Evolutionary conservation across 2,888 invertebrate species (phyloP).

Genomic region (Drosophila recens): DNA sequence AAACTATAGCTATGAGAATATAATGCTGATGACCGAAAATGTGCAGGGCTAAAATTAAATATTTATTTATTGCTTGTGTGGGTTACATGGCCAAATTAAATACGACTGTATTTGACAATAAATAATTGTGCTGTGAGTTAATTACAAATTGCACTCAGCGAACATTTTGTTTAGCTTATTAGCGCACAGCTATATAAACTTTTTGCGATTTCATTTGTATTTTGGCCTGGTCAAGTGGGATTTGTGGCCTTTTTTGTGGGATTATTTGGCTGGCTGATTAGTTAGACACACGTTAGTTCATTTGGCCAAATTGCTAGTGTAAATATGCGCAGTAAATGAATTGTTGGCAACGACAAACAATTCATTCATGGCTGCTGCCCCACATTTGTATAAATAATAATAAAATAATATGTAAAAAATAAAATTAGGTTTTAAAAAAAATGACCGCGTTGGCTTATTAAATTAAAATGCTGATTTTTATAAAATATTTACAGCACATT

Average conservation of each 20-base stretch:
- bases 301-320: constrained; percentile 66
- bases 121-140: constrained; percentile 75
- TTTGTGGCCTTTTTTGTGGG: constrained; percentile 33
- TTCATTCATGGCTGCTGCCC: constrained; percentile 28
- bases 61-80: constrained; percentile 57
- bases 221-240: constrained; percentile 30
- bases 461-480: constrained; percentile 17
- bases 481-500: constrained; percentile 26
- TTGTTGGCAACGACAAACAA: constrained; percentile 33
- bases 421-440: constrained; percentile 6
- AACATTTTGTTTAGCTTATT: constrained; percentile 74
- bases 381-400: constrained; percentile 6
- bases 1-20: background rate
- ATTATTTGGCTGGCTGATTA: constrained; percentile 55
- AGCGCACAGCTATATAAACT: constrained; percentile 42
- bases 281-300: constrained; percentile 51
- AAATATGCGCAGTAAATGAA: constrained; percentile 57
- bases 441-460: constrained; percentile 35
- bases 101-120: constrained; percentile 67
- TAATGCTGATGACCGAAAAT: constrained; percentile 27
- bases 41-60: constrained; percentile 49
- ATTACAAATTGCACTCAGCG: constrained; percentile 72
- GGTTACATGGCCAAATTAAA: constrained; percentile 49
- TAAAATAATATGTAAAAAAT: constrained; percentile 4
- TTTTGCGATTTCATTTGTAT: constrained; percentile 9